Conservation (phyloP, 2,888 invertebrate species). For the Escarpia spicata region DNA sequence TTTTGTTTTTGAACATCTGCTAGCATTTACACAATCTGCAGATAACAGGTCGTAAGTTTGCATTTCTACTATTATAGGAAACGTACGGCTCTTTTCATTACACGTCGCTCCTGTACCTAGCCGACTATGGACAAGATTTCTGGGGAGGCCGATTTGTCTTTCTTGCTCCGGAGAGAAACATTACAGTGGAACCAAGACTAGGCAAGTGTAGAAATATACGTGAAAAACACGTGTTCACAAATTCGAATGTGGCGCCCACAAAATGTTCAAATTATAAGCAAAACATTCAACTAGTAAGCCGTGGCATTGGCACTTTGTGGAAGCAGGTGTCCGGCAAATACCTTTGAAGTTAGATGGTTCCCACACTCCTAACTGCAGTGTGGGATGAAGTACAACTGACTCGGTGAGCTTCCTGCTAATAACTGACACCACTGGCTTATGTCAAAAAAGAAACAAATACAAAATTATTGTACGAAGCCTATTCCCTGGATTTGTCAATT, state of each 20-base stretch:
- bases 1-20: too few relatives aligned
- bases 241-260: neutral
- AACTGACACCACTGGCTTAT: too few relatives aligned
- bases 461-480: too few relatives aligned
- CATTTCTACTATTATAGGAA: slow-evolving; percentile 70
- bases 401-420: too few relatives aligned
- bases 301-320: too few relatives aligned
- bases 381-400: too few relatives aligned
- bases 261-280: neutral
- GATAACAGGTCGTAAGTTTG: too few relatives aligned
- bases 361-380: too few relatives aligned
- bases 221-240: neutral
- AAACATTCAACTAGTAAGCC: too few relatives aligned
- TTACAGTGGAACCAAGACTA: slow-evolving; percentile 80
- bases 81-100: slow-evolving; percentile 88
- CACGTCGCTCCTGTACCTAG: slow-evolving; percentile 83
- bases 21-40: too few relatives aligned
- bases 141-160: slow-evolving; percentile 85
- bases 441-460: too few relatives aligned
- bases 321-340: neutral
- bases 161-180: slow-evolving; percentile 74
- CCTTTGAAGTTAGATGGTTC: neutral
- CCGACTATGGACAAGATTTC: slow-evolving; percentile 80
- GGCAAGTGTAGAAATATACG: slow-evolving; percentile 47
- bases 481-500: neutral